A percentile compares a stretch with the other conserved stretches of the same genome.
Conservation (phyloP, 2,113 vertebrate genomes). For the Marmota flaviventris region DNA sequence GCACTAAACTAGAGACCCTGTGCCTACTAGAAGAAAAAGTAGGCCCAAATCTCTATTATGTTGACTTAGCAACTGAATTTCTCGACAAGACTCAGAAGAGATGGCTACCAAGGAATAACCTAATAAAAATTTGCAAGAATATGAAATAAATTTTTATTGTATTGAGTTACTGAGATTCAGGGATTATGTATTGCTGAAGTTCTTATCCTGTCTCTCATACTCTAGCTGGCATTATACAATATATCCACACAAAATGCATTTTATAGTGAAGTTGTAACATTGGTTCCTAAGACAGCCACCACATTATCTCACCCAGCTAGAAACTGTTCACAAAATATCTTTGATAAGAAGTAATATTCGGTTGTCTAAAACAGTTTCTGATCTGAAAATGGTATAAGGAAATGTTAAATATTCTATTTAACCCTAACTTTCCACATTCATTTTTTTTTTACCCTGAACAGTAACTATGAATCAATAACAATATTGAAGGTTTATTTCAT, state of each 20-base stretch:
- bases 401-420: background rate
- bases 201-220: background rate
- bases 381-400: conserved; percentile 33
- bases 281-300: background rate
- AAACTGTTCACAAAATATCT: background rate
- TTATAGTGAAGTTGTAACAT: conserved; percentile 1
- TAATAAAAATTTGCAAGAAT: conserved; percentile 14
- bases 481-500: conserved; percentile 25
- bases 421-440: background rate
- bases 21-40: no score
- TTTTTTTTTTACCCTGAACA: background rate
- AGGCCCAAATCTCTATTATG: no score
- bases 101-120: background rate
- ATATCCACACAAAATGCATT: background rate
- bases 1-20: no score
- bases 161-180: conserved; percentile 12
- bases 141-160: conserved; percentile 32
- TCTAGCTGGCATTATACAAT: background rate
- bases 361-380: conserved; percentile 6
- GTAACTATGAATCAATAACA: background rate
- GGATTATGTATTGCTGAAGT: conserved; percentile 23
- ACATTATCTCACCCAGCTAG: background rate
- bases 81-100: background rate
- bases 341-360: background rate
- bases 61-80: no score